phyloP scores from a whole-genome alignment of 2,888 invertebrate species.

The Hetaerina titia region DNA sequence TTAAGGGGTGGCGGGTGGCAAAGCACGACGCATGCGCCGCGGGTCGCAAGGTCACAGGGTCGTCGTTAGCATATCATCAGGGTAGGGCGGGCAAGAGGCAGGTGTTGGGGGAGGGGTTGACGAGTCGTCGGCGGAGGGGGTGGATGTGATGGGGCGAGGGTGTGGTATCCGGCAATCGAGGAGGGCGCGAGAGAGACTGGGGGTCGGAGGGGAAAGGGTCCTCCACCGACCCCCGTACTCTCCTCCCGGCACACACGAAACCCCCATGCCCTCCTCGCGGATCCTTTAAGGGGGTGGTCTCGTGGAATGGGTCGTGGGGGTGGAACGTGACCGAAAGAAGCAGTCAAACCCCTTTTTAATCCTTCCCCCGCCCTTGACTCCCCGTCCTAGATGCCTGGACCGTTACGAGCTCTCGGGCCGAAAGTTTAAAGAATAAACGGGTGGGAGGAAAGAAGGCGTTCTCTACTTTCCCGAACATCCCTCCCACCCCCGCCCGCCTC shows the following conservation, averaged over 20 bases:
- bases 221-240: not conserved
- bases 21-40: conserved; percentile 27
- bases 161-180: not conserved
- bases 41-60: conserved; percentile 27
- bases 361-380: not conserved
- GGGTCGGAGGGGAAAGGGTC: not conserved
- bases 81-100: not conserved
- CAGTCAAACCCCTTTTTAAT: not conserved
- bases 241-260: not conserved
- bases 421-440: no score
- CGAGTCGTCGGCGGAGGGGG: no score
- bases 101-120: not conserved
- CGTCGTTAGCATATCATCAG: conserved; percentile 50
- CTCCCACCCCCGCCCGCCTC: not conserved
- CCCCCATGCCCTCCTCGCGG: not conserved
- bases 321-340: not conserved
- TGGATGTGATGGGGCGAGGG: not conserved
- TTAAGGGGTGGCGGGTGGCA: not conserved
- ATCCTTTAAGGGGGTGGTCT: not conserved
- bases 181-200: not conserved
- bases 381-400: not conserved
- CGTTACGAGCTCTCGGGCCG: not conserved
- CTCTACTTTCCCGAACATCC: not conserved
- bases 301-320: not conserved
- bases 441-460: not conserved